Conservation (phyloP, 1,140 invertebrate genomes). For the Drosophila neocordata region DNA sequence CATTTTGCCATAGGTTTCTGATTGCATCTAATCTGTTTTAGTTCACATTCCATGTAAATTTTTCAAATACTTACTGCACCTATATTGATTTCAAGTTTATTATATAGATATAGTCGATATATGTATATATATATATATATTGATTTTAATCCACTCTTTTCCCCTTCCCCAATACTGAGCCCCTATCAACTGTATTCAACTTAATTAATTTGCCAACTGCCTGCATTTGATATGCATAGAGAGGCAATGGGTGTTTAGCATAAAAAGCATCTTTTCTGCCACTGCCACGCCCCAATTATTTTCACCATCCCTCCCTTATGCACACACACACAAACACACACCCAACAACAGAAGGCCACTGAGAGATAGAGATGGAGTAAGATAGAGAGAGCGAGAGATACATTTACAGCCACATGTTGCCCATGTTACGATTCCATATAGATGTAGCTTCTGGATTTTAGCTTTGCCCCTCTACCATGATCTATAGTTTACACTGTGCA, state of each 20-base stretch:
- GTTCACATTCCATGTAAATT: no score
- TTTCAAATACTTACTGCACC: no score
- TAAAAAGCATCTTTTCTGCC: constrained; percentile 77
- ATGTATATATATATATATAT: no score
- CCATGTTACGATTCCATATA: constrained; percentile 65
- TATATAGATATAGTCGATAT: neutral
- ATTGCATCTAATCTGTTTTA: no score
- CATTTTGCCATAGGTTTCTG: no score
- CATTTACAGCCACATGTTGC: constrained; percentile 57
- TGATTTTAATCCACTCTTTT: neutral
- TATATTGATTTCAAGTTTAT: no score
- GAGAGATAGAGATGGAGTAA: constrained; percentile 10
- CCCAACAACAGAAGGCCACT: neutral
- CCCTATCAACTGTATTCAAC: neutral
- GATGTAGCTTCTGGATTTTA: constrained; percentile 52
- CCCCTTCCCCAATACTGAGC: neutral
- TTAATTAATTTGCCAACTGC: constrained; percentile 10
- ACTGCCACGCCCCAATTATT: constrained; percentile 60
- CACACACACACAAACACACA: no score
- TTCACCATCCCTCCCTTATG: neutral
- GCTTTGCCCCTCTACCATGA: constrained; percentile 45
- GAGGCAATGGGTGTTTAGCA: constrained; percentile 71
- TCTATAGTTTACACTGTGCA: constrained; percentile 54
- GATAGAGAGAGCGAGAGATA: constrained; percentile 1
- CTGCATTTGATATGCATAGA: constrained; percentile 67